phyloP scores from a whole-genome alignment of 2,797 vertebrate species.

The Megaceryle alcyon region DNA sequence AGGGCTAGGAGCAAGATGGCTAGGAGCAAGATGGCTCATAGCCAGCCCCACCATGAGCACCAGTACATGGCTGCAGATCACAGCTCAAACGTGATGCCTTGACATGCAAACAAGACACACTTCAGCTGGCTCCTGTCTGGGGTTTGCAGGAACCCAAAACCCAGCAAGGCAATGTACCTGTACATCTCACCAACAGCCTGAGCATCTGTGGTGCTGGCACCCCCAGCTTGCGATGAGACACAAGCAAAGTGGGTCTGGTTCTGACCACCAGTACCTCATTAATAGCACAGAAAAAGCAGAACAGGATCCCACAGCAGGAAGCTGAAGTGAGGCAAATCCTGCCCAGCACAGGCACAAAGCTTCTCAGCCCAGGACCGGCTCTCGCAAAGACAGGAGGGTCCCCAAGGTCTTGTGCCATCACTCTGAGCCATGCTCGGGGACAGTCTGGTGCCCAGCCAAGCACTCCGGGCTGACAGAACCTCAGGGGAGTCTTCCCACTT shows the following conservation, averaged over 20 bases:
- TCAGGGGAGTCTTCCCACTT: neutral
- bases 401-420: fast-evolving
- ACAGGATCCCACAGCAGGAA: neutral
- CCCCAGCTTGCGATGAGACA: fast-evolving
- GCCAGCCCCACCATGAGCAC: neutral
- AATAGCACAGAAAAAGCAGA: neutral
- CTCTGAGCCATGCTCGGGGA: neutral
- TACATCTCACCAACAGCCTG: fast-evolving
- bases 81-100: fast-evolving
- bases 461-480: fast-evolving
- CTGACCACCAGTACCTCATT: neutral
- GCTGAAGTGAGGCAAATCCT: neutral
- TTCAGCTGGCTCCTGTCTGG: fast-evolving
- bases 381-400: fast-evolving
- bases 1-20: neutral
- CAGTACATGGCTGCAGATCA: fast-evolving
- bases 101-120: fast-evolving
- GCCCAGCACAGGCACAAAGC: neutral
- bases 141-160: neutral
- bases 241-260: neutral
- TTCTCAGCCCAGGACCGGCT: neutral
- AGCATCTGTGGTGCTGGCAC: fast-evolving
- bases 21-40: neutral
- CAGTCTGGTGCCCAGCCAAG: neutral
- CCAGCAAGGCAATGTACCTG: fast-evolving